Conservation (phyloP, 2,113 vertebrate species). For the Trematocara zebra region DNA sequence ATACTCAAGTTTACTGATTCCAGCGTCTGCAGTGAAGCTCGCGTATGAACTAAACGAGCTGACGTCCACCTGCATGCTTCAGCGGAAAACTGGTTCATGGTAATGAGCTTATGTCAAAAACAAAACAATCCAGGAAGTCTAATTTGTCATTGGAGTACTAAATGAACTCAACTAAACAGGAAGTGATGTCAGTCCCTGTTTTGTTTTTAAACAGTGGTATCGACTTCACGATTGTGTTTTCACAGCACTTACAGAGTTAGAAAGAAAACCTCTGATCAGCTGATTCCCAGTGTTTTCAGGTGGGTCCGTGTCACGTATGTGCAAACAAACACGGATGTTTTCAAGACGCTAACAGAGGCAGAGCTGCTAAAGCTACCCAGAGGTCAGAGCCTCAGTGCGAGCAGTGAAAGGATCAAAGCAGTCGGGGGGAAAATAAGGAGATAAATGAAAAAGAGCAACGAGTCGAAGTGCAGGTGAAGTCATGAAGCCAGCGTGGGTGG, state of each 20-base stretch:
- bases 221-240: background rate
- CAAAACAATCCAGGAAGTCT: background rate
- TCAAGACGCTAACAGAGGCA: background rate
- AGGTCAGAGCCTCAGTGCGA: background rate
- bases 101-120: background rate
- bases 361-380: background rate
- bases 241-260: background rate
- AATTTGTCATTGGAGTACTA: background rate
- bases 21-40: background rate
- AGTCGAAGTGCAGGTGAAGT: background rate
- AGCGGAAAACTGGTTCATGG: background rate
- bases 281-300: background rate
- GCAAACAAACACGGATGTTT: background rate
- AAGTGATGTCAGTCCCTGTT: background rate
- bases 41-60: accelerated
- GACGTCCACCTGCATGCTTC: background rate
- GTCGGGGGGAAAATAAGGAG: background rate
- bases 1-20: background rate
- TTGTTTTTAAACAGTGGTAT: background rate
- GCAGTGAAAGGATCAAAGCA: background rate
- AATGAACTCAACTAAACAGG: background rate
- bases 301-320: background rate
- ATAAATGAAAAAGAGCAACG: background rate
- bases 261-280: background rate
- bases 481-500: background rate